A percentile compares a stretch with the other conserved stretches of the same genome.
Conservation (phyloP, 2,113 vertebrate species). For the Erinaceus europaeus region DNA sequence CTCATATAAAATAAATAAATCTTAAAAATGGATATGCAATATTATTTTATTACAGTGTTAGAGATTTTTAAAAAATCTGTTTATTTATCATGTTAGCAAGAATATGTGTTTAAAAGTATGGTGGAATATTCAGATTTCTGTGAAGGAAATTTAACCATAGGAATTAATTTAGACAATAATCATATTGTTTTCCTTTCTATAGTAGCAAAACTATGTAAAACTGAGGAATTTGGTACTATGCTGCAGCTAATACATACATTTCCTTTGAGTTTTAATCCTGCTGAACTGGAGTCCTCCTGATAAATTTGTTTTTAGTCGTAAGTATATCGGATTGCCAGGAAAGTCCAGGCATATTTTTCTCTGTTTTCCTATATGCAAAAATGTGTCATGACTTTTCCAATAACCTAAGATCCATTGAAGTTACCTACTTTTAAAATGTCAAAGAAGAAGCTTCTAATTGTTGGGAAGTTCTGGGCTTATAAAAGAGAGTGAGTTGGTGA, state of each 20-base stretch:
- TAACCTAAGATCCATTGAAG: neutral
- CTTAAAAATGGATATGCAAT: too few species aligned
- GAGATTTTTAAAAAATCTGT: neutral
- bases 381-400: too few species aligned
- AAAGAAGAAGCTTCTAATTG: neutral
- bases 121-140: neutral
- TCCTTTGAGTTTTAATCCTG: neutral
- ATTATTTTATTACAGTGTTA: too few species aligned
- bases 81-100: neutral
- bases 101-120: neutral
- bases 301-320: too few species aligned
- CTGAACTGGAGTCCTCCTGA: too few species aligned
- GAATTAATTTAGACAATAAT: neutral
- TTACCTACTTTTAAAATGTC: neutral
- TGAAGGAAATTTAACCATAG: neutral
- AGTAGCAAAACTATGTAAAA: neutral
- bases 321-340: too few species aligned
- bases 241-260: neutral
- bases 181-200: neutral
- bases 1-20: too few species aligned
- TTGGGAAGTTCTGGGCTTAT: neutral
- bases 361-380: too few species aligned
- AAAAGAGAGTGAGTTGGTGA: neutral
- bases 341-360: too few species aligned
- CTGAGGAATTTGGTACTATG: neutral